phyloP scores from a whole-genome alignment of 2,888 invertebrate genomes.

The Plusia festucae region DNA sequence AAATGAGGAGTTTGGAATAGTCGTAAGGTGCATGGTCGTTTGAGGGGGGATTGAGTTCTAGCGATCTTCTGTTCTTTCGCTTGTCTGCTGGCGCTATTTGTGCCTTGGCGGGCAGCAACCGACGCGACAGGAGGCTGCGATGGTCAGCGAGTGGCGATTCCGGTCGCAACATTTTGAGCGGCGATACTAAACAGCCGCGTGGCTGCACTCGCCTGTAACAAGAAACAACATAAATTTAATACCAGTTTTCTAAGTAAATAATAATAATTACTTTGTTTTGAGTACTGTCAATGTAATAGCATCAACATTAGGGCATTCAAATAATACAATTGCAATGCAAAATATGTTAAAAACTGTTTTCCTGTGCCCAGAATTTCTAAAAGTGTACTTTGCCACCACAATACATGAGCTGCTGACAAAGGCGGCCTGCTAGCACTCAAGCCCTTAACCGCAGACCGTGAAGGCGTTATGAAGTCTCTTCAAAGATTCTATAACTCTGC shows the following conservation, averaged over 20 bases:
- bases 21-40: constrained; percentile 81
- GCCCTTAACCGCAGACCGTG: background rate
- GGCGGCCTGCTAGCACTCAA: background rate
- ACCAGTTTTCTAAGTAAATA: too few relatives aligned
- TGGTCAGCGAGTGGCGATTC: constrained; percentile 89
- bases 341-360: too few relatives aligned
- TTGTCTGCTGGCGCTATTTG: constrained; percentile 85
- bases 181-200: constrained; percentile 77
- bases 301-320: too few relatives aligned
- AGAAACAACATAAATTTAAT: constrained; percentile 46
- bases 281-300: too few relatives aligned
- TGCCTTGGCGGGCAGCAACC: constrained; percentile 84
- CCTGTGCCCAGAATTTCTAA: background rate
- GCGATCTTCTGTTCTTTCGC: constrained; percentile 83
- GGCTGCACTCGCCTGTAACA: constrained; percentile 80
- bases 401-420: background rate
- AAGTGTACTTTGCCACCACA: background rate
- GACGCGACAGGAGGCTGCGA: constrained; percentile 85
- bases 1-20: constrained; percentile 85
- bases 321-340: too few relatives aligned
- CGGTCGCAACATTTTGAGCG: constrained; percentile 86
- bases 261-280: too few relatives aligned
- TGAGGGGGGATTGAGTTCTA: constrained; percentile 83
- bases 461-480: constrained; percentile 2
- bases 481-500: background rate